A percentile compares a stretch with the other conserved stretches of the same genome.
Conservation (phyloP, 2,113 vertebrate genomes). For the Paradisaea rubra region DNA sequence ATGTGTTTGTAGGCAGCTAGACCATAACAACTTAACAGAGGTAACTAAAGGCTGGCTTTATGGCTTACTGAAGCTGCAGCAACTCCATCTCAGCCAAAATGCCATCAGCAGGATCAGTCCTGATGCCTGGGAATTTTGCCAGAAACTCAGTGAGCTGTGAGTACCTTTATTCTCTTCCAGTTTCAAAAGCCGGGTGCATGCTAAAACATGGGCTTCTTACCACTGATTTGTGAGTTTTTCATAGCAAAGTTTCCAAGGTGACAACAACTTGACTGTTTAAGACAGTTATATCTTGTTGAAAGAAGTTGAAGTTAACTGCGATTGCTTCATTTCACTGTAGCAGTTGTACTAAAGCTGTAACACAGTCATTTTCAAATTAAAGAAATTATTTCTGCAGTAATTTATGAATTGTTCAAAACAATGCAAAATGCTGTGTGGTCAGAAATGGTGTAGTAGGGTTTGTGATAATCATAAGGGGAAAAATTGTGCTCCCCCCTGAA, state of each 20-base stretch:
- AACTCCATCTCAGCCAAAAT: constrained; percentile 93
- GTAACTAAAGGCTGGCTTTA: constrained; percentile 97
- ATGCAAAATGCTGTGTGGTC: neutral
- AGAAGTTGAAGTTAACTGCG: neutral
- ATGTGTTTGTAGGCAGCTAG: constrained; percentile 82
- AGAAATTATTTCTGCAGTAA: neutral
- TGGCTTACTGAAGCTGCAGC: constrained; percentile 88
- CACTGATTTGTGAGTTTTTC: constrained; percentile 71
- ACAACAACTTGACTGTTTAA: constrained; percentile 6
- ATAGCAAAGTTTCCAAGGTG: constrained; percentile 70
- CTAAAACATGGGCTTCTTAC: constrained; percentile 67
- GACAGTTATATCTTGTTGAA: neutral
- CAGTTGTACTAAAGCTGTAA: neutral
- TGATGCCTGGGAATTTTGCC: constrained; percentile 97
- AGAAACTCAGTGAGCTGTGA: constrained; percentile 94
- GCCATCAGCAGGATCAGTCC: constrained; percentile 88
- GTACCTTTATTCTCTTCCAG: constrained; percentile 70
- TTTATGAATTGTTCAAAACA: neutral
- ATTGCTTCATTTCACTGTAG: neutral
- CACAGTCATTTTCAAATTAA: constrained; percentile 2
- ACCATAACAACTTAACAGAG: constrained; percentile 95
- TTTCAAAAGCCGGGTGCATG: constrained; percentile 45
- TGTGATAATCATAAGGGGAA: neutral
- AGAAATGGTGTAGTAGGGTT: neutral
- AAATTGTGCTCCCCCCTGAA: neutral